Evolutionary conservation across 1,140 invertebrate genomes (phyloP).

Genomic region (Sitodiplosis mosellana): DNA sequence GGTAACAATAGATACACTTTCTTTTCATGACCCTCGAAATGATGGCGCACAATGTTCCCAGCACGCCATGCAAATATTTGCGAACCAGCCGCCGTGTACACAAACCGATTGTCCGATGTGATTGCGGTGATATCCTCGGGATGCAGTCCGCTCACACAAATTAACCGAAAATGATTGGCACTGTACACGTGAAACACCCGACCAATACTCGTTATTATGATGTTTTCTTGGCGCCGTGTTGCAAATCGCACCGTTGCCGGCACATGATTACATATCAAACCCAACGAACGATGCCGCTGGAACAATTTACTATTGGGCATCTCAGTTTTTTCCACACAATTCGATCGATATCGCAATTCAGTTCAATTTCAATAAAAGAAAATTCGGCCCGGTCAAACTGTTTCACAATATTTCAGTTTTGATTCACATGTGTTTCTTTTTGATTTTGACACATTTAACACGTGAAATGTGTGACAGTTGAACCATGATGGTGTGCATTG

Average conservation of each 20-base stretch:
- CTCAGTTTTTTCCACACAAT: no score
- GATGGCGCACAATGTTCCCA: conserved; percentile 69
- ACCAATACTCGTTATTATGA: conserved; percentile 78
- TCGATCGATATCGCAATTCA: no score
- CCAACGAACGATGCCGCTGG: conserved; percentile 59
- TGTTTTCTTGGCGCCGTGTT: conserved; percentile 63
- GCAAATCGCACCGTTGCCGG: conserved; percentile 74
- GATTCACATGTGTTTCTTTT: no score
- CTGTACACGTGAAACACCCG: conserved; percentile 84
- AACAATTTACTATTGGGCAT: conserved; percentile 54
- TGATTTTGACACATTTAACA: no score
- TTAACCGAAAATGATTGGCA: conserved; percentile 57
- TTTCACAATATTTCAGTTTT: no score
- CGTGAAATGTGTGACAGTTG: no score
- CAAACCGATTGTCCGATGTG: conserved; percentile 55
- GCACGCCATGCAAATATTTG: conserved; percentile 72
- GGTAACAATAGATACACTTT: conserved; percentile 65
- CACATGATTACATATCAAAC: conserved; percentile 84
- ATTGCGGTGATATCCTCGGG: conserved; percentile 66
- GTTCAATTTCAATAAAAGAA: no score
- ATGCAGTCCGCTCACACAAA: conserved; percentile 67
- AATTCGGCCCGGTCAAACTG: no score
- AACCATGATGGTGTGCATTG: no score
- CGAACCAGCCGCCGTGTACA: conserved; percentile 67
- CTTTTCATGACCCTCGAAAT: conserved; percentile 55